These are phyloP conservation scores for Pelochelys cantorii DNA, from an alignment of 2,797 vertebrate species.

Conservation along the genomic window DNA sequence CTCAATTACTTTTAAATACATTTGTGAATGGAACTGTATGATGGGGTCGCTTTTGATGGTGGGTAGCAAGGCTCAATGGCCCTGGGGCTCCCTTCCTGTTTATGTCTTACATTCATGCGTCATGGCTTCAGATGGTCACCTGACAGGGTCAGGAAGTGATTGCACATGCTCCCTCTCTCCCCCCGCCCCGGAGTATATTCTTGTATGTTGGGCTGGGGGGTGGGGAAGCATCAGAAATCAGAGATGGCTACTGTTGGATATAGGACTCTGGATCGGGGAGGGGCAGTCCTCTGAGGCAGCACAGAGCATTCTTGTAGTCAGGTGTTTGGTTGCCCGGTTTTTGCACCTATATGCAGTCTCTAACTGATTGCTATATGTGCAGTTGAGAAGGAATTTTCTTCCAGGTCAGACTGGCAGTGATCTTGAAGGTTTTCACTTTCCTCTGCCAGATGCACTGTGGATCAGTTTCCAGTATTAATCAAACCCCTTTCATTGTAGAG, in stretches of 20 bases:
- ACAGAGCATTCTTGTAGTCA: not conserved
- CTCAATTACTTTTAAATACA: too few species aligned
- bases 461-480: not conserved
- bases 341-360: not conserved
- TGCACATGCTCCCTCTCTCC: not conserved
- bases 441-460: not conserved
- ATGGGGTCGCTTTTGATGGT: not conserved
- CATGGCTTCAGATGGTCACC: not conserved
- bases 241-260: not conserved
- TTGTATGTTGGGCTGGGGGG: not conserved
- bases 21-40: not conserved
- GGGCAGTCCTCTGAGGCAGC: not conserved
- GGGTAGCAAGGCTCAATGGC: not conserved
- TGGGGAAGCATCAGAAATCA: not conserved
- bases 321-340: not conserved
- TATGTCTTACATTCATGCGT: not conserved
- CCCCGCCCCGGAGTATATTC: accelerated
- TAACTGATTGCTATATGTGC: not conserved
- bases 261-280: not conserved
- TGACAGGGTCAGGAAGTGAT: not conserved
- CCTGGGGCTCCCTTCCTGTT: not conserved
- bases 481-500: not conserved
- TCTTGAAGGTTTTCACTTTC: not conserved
- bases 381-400: not conserved
- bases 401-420: not conserved